Evolutionary conservation across 35 echinoderm and acorn worm genomes (phyloP).

Genomic region (Apostichopus californicus): DNA sequence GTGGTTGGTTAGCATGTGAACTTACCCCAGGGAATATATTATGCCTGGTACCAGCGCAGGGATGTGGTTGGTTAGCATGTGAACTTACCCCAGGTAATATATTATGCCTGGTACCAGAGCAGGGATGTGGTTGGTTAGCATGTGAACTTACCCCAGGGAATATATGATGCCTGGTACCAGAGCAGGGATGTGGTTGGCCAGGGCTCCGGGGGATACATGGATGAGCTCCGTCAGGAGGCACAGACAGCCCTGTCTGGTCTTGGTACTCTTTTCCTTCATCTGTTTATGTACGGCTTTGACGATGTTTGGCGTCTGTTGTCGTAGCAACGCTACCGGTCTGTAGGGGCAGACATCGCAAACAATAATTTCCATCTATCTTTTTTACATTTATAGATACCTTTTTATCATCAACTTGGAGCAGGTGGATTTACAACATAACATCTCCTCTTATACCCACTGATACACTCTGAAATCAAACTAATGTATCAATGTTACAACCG

Average conservation of each 20-base stretch:
- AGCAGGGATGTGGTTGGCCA: constrained; percentile 88
- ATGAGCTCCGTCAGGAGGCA: constrained; percentile 90
- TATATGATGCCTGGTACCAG: constrained; percentile 94
- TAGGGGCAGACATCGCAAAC: no score
- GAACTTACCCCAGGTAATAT: no score
- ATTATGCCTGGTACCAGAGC: neutral
- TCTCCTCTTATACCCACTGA: no score
- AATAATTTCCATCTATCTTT: no score
- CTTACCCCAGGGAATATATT: no score
- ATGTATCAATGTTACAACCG: no score
- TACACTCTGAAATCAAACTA: no score
- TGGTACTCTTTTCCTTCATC: constrained; percentile 98
- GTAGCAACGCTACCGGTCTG: constrained; percentile 88
- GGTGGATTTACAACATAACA: no score
- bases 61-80: neutral
- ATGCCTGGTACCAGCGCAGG: neutral
- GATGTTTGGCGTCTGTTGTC: constrained; percentile 79
- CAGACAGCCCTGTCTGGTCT: constrained; percentile 95
- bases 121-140: neutral
- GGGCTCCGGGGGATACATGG: constrained; percentile 83
- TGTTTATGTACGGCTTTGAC: constrained; percentile 90
- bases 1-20: no score
- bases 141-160: constrained; percentile 80
- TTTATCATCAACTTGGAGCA: no score
- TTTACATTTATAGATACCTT: no score